These are phyloP conservation scores for Petrosia ficiformis DNA, from an alignment of 37 sponge, comb jelly and placozoan genomes.

Conservation along the genomic window DNA sequence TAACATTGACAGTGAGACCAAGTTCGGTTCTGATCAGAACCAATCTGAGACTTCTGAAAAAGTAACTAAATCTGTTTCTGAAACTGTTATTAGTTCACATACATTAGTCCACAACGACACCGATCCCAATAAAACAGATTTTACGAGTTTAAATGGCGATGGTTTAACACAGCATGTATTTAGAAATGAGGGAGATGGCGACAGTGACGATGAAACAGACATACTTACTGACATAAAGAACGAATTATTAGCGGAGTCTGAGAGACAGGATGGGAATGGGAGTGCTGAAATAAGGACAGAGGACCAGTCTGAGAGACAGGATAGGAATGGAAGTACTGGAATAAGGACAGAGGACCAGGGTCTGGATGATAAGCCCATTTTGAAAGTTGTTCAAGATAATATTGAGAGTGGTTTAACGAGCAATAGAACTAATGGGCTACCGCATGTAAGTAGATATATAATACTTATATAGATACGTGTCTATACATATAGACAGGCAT, in stretches of 20 bases:
- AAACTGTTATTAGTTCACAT: neutral
- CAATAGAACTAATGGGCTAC: too few species aligned
- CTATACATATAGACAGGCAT: too few species aligned
- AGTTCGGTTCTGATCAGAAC: neutral
- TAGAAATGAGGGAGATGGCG: neutral
- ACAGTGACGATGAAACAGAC: constrained; percentile 6
- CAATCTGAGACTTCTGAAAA: neutral
- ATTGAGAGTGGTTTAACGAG: too few species aligned
- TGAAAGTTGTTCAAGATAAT: neutral
- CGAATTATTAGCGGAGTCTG: neutral
- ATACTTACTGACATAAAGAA: neutral
- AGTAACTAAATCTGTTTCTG: neutral
- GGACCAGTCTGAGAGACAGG: neutral
- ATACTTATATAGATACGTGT: too few species aligned
- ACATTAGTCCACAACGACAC: neutral
- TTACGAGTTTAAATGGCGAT: too few species aligned
- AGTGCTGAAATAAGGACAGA: constrained; percentile 4
- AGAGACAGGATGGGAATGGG: too few species aligned
- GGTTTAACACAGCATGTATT: too few species aligned
- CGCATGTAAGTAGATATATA: too few species aligned
- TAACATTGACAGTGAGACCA: neutral
- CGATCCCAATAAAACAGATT: neutral
- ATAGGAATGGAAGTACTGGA: neutral
- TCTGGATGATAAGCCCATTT: neutral
- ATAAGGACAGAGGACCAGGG: neutral